Evolutionary conservation across 1,140 invertebrate genomes (phyloP).

Genomic region (Vanessa tameamea): DNA sequence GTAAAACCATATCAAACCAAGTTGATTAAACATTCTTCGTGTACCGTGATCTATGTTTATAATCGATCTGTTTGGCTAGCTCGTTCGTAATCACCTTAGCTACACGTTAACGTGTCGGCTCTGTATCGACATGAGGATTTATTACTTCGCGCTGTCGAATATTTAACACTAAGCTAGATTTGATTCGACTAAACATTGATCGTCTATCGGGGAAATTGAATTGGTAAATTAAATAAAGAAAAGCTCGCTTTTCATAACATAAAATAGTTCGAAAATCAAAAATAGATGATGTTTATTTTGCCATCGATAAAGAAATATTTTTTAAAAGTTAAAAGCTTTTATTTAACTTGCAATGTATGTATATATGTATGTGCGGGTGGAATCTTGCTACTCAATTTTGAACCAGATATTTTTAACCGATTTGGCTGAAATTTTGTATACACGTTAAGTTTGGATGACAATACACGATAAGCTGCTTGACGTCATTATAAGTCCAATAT

Average conservation of each 20-base stretch:
- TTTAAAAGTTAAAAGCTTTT: no score
- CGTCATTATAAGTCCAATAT: no score
- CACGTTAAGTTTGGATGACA: no score
- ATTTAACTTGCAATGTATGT: no score
- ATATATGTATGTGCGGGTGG: no score
- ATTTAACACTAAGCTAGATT: conserved; percentile 7
- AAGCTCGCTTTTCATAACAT: background rate
- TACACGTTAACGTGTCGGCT: conserved; percentile 14
- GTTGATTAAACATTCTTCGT: background rate
- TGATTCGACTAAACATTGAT: conserved; percentile 1
- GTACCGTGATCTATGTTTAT: conserved; percentile 6
- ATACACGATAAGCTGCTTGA: no score
- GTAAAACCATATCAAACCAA: background rate
- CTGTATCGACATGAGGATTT: conserved; percentile 17
- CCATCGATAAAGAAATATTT: background rate
- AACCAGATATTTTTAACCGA: no score
- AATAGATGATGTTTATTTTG: background rate
- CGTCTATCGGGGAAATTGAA: background rate
- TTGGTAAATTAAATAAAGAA: background rate
- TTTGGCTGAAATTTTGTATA: no score
- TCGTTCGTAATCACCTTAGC: conserved; percentile 18
- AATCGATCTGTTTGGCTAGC: conserved; percentile 19
- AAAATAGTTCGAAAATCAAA: no score
- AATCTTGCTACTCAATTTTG: no score
- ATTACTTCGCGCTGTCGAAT: conserved; percentile 5